Evolutionary conservation across 1,140 invertebrate species (phyloP), one percentile per base, ranked within the genome.

Genomic region (Dolichoris vasculosae): DNA sequence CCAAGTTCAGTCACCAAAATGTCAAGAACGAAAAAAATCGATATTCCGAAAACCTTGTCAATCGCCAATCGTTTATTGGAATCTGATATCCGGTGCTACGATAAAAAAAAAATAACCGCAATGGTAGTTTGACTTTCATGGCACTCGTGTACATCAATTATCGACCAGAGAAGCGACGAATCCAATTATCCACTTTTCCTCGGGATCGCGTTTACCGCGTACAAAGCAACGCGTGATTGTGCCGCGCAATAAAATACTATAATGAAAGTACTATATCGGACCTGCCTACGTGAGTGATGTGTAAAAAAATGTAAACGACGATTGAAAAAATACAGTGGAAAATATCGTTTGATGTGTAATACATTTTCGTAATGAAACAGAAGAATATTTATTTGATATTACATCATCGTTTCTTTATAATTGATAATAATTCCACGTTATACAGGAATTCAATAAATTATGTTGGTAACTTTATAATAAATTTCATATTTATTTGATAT

Each of bases 111-210:
- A 80, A 26, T 13, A 26, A 48, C 26, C 30, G 30, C 55, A 59
- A 35, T 23, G 40, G 11, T 51, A 87, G 59, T 26, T 13, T n/a
- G 2, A 69, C 59, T 69, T 40, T 30, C 46, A 23, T 84, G 48
- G 79, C 48, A 86, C 76, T 55, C 73, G 88, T 76, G 63, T 26
- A 71, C 81, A 79, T 86, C 88, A 89, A 89, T 90, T 90, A 89
- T 86, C 87, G 84, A 77, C 35, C 64, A 32, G 11, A 69, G 43
- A 73, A 84, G 73, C 81, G 67, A 64, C 73, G 71, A 89, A 89
- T 90, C 86, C 89, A 90, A 90, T 90, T 87, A 90, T 88, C 78
- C 73, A 87, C 63, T 84, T 64, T 64, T 55, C 17, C 20, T 26
- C 9, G 6, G 7, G 17, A 32, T 26, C 38, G 73, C 78, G 55